Evolutionary conservation across 2,888 invertebrate genomes (phyloP).

Genomic region (Ophioninae sp.): DNA sequence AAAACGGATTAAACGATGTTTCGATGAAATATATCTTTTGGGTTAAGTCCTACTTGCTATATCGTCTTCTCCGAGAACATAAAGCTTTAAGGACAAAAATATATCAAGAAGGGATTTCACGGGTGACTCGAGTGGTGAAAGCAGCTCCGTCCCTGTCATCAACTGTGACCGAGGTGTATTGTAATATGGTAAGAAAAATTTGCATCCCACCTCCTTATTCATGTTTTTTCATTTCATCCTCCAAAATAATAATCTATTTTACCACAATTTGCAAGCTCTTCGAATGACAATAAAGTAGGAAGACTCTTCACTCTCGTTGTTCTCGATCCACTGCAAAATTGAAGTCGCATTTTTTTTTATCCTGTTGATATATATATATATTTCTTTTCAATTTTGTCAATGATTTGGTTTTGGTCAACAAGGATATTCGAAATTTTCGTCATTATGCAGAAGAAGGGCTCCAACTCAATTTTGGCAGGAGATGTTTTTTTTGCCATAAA

Average conservation of each 20-base stretch:
- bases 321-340: not conserved
- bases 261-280: not conserved
- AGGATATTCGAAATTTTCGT: too few relatives aligned
- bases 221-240: conserved; percentile 24
- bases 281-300: not conserved
- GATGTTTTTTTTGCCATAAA: too few relatives aligned
- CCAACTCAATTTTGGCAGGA: too few relatives aligned
- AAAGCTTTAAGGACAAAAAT: conserved; percentile 25
- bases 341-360: not conserved
- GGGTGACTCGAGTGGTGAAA: conserved; percentile 8
- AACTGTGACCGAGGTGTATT: conserved; percentile 49
- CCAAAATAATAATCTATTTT: conserved; percentile 1
- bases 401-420: not conserved
- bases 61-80: conserved; percentile 20
- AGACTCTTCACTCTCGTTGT: not conserved
- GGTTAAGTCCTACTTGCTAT: not conserved
- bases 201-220: conserved; percentile 52
- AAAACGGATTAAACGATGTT: conserved; percentile 15
- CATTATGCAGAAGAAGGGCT: too few relatives aligned
- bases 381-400: not conserved
- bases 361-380: not conserved
- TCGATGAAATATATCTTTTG: conserved; percentile 8
- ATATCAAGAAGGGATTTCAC: conserved; percentile 11
- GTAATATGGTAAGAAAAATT: conserved; percentile 50
- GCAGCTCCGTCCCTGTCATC: conserved; percentile 30